Evolutionary conservation across 1,140 invertebrate genomes (phyloP).

Genomic region (Dreissena polymorpha): DNA sequence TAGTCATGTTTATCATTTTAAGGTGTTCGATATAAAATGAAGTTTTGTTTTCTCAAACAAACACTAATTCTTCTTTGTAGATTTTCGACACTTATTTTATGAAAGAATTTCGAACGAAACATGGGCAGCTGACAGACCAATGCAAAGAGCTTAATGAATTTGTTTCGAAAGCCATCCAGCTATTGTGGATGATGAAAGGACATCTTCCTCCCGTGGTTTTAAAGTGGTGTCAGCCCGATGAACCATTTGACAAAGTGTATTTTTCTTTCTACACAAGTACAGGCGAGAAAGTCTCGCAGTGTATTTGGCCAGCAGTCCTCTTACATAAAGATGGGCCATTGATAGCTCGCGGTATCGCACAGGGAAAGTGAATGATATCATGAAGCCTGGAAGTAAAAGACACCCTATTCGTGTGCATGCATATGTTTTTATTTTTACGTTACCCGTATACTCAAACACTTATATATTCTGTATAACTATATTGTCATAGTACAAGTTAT

Average conservation of each 20-base stretch:
- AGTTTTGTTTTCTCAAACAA: no score
- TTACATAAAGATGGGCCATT: slow-evolving; percentile 30
- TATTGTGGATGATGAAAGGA: slow-evolving; percentile 42
- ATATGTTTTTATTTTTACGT: no score
- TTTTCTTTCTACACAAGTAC: slow-evolving; percentile 44
- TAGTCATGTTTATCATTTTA: no score
- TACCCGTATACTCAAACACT: no score
- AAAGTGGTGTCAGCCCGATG: neutral
- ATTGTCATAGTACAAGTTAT: no score
- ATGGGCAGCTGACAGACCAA: no score
- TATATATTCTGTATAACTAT: no score
- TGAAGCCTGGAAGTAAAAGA: neutral
- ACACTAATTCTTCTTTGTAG: no score
- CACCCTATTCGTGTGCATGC: no score
- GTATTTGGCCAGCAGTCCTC: slow-evolving; percentile 30
- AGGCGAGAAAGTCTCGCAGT: neutral
- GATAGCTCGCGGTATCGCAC: slow-evolving; percentile 33
- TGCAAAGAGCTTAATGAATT: slow-evolving; percentile 9
- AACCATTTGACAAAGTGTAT: slow-evolving; percentile 12
- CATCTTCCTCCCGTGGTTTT: slow-evolving; percentile 33
- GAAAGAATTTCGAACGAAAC: no score
- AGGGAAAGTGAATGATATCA: neutral
- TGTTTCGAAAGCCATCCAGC: slow-evolving; percentile 11
- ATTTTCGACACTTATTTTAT: no score
- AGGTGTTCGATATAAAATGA: no score